Percentiles rank a stretch among this genome's conserved stretches.
These are phyloP conservation scores for Agrypnus murinus DNA, from an alignment of 2,888 invertebrate species.

Conservation along the genomic window DNA sequence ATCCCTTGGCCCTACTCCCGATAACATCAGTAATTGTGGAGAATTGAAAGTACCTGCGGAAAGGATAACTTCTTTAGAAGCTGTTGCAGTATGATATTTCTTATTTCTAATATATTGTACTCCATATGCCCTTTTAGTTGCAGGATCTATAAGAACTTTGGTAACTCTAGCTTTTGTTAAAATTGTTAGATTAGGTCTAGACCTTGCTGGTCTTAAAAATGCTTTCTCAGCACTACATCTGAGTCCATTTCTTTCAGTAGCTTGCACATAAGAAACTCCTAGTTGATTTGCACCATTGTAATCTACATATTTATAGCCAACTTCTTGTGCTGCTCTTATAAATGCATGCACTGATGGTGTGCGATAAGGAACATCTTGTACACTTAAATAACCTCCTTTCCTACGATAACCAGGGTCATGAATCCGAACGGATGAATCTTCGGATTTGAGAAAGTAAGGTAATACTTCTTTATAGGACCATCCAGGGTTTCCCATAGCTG, in stretches of 20 bases:
- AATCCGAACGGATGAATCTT: slow-evolving; percentile 66
- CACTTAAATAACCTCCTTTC: slow-evolving; percentile 68
- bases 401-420: slow-evolving; percentile 66
- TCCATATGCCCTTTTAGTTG: slow-evolving; percentile 79
- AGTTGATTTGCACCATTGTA: slow-evolving; percentile 79
- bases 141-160: slow-evolving; percentile 78
- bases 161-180: slow-evolving; percentile 77
- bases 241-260: slow-evolving; percentile 75
- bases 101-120: slow-evolving; percentile 78
- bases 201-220: slow-evolving; percentile 76
- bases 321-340: slow-evolving; percentile 77
- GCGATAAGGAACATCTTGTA: slow-evolving; percentile 68
- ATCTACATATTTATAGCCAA: slow-evolving; percentile 81
- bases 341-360: slow-evolving; percentile 74
- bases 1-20: slow-evolving; percentile 81
- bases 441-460: slow-evolving; percentile 69
- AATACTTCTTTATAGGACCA: slow-evolving; percentile 73
- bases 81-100: slow-evolving; percentile 70
- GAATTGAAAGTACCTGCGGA: slow-evolving; percentile 92
- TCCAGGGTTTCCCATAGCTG: slow-evolving; percentile 67
- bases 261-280: slow-evolving; percentile 79
- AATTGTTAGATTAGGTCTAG: slow-evolving; percentile 80
- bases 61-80: slow-evolving; percentile 87
- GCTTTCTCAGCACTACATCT: slow-evolving; percentile 80
- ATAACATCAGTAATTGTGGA: slow-evolving; percentile 92